phyloP scores from a whole-genome alignment of 2,797 vertebrate species.

The Lacerta bilineata region DNA sequence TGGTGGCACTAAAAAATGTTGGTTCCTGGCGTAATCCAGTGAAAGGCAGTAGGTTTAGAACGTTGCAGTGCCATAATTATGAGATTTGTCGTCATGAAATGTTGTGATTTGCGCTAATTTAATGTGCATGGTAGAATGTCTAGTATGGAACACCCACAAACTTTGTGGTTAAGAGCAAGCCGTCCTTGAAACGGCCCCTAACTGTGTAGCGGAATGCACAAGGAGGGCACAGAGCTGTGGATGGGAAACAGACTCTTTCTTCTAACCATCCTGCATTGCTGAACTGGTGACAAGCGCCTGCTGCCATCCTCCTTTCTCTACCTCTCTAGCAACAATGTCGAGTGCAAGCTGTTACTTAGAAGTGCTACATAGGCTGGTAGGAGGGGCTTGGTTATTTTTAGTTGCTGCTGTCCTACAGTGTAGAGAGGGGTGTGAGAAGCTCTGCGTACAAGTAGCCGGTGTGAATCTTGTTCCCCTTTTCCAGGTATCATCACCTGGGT shows the following conservation, averaged over 20 bases:
- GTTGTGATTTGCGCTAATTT: background rate
- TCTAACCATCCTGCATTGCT: background rate
- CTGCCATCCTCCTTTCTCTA: background rate
- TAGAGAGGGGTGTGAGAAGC: background rate
- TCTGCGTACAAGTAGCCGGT: background rate
- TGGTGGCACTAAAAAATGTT: background rate
- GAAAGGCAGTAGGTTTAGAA: background rate
- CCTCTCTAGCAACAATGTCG: background rate
- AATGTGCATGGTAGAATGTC: background rate
- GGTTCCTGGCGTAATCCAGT: background rate
- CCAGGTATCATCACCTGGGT: constrained; percentile 72
- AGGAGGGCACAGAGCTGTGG: background rate
- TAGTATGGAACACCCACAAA: background rate
- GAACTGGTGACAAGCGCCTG: too few relatives aligned
- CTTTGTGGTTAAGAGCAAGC: background rate
- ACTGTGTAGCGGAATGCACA: background rate
- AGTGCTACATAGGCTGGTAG: background rate
- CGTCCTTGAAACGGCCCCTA: background rate
- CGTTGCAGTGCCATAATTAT: background rate
- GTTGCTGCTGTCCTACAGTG: background rate
- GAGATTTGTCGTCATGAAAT: background rate
- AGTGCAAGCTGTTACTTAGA: background rate
- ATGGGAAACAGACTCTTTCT: background rate
- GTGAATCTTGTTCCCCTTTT: constrained; percentile 24
- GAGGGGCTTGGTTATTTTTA: background rate